phyloP scores from a whole-genome alignment of 2,113 vertebrate species.

The Pterophyllum scalare region DNA sequence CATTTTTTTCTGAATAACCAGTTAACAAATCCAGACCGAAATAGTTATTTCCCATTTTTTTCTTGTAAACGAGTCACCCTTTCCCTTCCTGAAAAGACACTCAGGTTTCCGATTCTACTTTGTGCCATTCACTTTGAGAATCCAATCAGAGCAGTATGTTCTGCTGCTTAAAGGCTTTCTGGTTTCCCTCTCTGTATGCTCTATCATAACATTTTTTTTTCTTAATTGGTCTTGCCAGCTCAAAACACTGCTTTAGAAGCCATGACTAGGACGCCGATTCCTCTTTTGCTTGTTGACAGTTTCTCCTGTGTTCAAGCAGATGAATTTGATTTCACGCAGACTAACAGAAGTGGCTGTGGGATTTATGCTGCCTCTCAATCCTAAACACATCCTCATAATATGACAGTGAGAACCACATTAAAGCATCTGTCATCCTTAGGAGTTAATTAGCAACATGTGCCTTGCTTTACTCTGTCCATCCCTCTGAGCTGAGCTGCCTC shows the following conservation, averaged over 20 bases:
- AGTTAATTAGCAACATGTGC: slow-evolving; percentile 73
- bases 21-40: not conserved
- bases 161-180: slow-evolving; percentile 8
- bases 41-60: not conserved
- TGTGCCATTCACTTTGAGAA: not conserved
- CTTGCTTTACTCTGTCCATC: slow-evolving; percentile 36
- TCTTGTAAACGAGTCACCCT: not conserved
- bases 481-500: slow-evolving; percentile 56
- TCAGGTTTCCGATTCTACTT: not conserved
- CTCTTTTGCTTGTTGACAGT: slow-evolving; percentile 59
- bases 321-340: slow-evolving; percentile 56
- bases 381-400: slow-evolving; percentile 48
- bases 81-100: not conserved
- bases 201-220: slow-evolving; percentile 44
- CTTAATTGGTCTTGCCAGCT: slow-evolving; percentile 53
- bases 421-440: slow-evolving; percentile 71
- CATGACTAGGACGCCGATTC: slow-evolving; percentile 21
- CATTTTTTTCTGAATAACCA: not conserved
- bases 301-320: slow-evolving; percentile 45
- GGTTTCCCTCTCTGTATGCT: slow-evolving; percentile 29
- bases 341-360: slow-evolving; percentile 38
- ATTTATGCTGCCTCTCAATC: slow-evolving; percentile 43
- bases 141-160: slow-evolving; percentile 6
- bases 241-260: slow-evolving; percentile 48
- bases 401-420: slow-evolving; percentile 67